Conservation (phyloP, 1,140 invertebrate species). For the Oppia nitens region DNA sequence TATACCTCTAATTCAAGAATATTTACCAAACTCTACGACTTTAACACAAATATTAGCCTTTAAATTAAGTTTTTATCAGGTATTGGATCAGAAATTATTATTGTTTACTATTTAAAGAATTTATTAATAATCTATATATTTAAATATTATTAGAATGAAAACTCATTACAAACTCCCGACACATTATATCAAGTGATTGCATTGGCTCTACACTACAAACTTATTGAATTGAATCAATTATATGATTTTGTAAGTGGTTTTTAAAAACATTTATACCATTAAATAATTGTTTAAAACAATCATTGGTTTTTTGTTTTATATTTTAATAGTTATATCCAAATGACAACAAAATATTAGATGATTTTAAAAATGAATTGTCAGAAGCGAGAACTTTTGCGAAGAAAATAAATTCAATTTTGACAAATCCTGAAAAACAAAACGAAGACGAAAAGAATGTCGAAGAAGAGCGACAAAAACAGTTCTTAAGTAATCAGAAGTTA, state of each 20-base stretch:
- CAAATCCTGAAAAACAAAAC: constrained; percentile 48
- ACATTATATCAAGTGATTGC: constrained; percentile 76
- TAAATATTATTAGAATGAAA: constrained; percentile 23
- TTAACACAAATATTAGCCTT: constrained; percentile 87
- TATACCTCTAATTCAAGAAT: constrained; percentile 60
- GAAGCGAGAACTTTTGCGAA: constrained; percentile 71
- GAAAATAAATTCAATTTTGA: constrained; percentile 58
- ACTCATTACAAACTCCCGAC: constrained; percentile 39
- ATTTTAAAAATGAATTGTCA: constrained; percentile 60
- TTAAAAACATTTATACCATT: too few relatives aligned
- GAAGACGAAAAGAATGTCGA: constrained; percentile 39
- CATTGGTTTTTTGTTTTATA: constrained; percentile 11
- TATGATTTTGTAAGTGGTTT: constrained; percentile 62
- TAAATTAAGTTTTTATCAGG: constrained; percentile 65
- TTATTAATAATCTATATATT: too few relatives aligned
- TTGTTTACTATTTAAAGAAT: background rate
- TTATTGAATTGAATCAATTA: constrained; percentile 70
- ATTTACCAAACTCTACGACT: constrained; percentile 55
- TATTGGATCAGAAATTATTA: constrained; percentile 7
- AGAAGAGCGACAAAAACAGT: constrained; percentile 3
- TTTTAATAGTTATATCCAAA: constrained; percentile 54
- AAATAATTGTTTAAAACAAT: too few relatives aligned
- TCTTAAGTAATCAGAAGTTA: constrained; percentile 69
- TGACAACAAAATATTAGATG: constrained; percentile 58
- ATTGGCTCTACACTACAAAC: constrained; percentile 63